Evolutionary conservation across 2,113 vertebrate species (phyloP).

Genomic region (Nycticryphes semicollaris): DNA sequence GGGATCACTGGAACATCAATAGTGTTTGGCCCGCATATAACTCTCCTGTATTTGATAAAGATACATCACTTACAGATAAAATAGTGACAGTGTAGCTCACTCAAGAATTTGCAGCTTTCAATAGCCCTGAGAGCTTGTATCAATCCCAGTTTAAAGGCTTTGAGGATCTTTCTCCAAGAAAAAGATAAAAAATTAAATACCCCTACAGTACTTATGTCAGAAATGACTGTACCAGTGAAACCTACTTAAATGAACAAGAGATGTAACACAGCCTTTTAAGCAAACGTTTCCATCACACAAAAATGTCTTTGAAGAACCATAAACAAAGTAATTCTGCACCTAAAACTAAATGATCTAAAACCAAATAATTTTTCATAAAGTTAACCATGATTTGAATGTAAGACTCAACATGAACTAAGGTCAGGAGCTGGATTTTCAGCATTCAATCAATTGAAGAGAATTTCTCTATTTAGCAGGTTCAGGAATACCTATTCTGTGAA

Average conservation of each 20-base stretch:
- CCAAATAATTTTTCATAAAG: neutral
- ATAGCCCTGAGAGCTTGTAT: neutral
- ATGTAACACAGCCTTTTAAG: neutral
- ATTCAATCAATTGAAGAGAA: neutral
- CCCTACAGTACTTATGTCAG: neutral
- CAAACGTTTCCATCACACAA: neutral
- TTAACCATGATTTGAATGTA: neutral
- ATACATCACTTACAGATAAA: neutral
- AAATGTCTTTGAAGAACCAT: neutral
- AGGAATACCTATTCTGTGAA: neutral
- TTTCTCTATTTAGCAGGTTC: neutral
- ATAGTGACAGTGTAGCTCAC: neutral
- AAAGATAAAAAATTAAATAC: neutral
- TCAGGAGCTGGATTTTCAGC: neutral
- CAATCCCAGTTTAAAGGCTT: neutral
- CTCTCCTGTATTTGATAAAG: conserved; percentile 64
- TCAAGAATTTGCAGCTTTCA: neutral
- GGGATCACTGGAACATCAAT: conserved; percentile 78
- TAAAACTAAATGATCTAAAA: neutral
- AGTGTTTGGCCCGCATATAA: conserved; percentile 78
- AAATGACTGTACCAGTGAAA: neutral
- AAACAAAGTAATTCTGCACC: neutral
- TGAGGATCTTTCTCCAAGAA: neutral
- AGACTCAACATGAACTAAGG: neutral
- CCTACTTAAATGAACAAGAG: neutral